Evolutionary conservation across 53 echinoderm and acorn worm genomes (phyloP).

Genomic region (Luidia sarsii): DNA sequence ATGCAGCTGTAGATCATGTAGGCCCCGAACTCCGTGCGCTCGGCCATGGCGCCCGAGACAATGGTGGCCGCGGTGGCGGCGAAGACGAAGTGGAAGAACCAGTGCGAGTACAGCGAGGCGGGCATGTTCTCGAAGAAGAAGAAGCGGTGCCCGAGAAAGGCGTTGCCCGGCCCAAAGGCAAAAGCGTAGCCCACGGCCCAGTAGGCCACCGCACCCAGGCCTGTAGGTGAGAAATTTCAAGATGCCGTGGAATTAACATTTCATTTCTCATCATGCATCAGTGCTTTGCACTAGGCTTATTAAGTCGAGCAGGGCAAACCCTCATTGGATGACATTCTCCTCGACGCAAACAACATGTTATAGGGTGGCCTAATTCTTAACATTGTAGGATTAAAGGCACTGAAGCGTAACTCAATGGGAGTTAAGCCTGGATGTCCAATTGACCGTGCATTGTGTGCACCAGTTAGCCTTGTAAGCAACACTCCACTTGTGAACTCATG

Average conservation of each 20-base stretch:
- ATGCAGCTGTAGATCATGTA: constrained; percentile 77
- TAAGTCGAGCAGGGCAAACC: too few species aligned
- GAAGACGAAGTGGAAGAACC: constrained; percentile 94
- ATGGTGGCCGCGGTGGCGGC: constrained; percentile 95
- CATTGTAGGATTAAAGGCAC: too few species aligned
- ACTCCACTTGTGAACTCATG: too few species aligned
- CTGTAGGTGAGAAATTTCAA: constrained; percentile 41
- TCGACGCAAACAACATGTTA: not conserved
- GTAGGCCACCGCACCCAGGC: constrained; percentile 79
- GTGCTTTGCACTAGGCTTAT: not conserved
- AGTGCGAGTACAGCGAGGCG: constrained; percentile 34
- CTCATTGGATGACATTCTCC: too few species aligned
- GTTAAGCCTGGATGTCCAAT: too few species aligned
- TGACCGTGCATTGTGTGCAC: too few species aligned
- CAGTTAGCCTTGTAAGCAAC: too few species aligned
- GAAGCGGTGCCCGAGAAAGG: constrained; percentile 72
- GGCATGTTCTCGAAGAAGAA: constrained; percentile 85
- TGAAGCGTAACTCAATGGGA: too few species aligned
- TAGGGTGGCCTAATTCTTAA: too few species aligned
- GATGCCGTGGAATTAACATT: not conserved
- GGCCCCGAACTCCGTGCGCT: constrained; percentile 80
- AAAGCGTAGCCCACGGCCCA: constrained; percentile 94
- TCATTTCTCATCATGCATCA: not conserved
- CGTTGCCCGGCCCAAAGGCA: constrained; percentile 80
- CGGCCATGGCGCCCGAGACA: constrained; percentile 91